Base-by-base conservation (phyloP, 2,888 invertebrate species). In the Machimus rusticus region DNA sequence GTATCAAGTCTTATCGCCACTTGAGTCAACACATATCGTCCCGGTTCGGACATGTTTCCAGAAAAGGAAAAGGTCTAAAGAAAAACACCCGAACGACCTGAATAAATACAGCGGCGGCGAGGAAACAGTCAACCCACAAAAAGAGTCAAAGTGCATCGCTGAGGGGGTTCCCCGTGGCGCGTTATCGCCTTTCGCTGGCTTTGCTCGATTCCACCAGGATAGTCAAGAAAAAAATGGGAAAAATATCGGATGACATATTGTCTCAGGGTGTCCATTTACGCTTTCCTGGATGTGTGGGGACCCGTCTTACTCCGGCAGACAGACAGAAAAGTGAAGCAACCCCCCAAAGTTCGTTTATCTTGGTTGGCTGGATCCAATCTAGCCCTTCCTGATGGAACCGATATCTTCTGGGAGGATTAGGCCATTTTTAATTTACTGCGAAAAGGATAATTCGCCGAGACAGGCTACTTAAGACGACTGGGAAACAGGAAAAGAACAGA, bases 361-460 rank as follows among this genome's bases (percentile, higher is more conserved):
- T 66, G 57, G 82, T 82, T 57, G 82, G 82, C 16, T 82, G 57
- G 5, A 16, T 82, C 82, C 28, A 82, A 66, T 82, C 34, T 66
- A n/a, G 82, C 57, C 82, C 82, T 82, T 82, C 57, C 57, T 5
- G 37, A 16, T 55, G 82, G 19, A 82, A 82, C 28, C 82, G 82
- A 57, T 82, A 82, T 57, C 66, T 57, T 28, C 31, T 8, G 57
- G 34, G 66, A 79, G 82, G 82, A 66, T 82, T 82, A 82, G 66
- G 66, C 82, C 57, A 57, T 82, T 82, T 82, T 82, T 82, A 82
- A 82, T 82, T 82, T 82, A 82, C 82, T 82, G 66, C 82, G 82
- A 66, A 82, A 82, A 82, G 82, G 82, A 82, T 82, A 82, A 82
- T 82, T 82, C 57, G 34, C 66, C 57, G 39, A 39, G 82, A 66